A percentile compares a stretch with the other conserved stretches of the same genome.
Conservation (phyloP, 2,113 vertebrate genomes). For the Coracopsis vasa region DNA sequence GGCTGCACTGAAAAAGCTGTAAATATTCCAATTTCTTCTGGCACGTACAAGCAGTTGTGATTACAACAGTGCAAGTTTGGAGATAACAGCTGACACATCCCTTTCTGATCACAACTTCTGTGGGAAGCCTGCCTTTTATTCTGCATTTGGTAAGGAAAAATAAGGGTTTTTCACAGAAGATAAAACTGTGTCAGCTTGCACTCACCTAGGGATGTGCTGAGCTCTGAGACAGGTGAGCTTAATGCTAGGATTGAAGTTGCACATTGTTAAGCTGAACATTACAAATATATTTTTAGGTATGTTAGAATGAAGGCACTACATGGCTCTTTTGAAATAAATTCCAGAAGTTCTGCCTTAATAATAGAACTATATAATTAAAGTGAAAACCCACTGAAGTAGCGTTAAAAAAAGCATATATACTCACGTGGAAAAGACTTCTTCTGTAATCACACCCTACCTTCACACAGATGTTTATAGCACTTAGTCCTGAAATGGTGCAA, state of each 20-base stretch:
- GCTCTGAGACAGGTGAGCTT: not conserved
- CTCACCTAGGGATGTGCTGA: not conserved
- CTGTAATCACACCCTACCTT: not conserved
- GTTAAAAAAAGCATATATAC: not conserved
- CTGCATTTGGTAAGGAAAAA: not conserved
- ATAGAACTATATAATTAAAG: not conserved
- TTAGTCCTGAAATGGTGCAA: not conserved
- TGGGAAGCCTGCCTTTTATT: not conserved
- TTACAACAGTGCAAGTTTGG: not conserved
- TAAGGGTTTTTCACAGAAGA: not conserved
- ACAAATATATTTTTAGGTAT: not conserved
- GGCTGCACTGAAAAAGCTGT: not conserved
- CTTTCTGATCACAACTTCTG: not conserved
- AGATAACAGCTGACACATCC: slow-evolving; percentile 15
- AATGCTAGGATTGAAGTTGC: not conserved
- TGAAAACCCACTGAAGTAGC: not conserved
- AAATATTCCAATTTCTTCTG: slow-evolving; percentile 14
- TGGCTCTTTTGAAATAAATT: not conserved
- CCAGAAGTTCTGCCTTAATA: not conserved
- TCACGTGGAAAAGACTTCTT: not conserved
- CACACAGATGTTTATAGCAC: not conserved
- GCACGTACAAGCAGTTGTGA: not conserved
- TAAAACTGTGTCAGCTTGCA: not conserved
- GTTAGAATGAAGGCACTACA: not conserved
- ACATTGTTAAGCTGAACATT: not conserved